Evolutionary conservation across 2,888 invertebrate genomes (phyloP).

Genomic region (Diarsia mendica): DNA sequence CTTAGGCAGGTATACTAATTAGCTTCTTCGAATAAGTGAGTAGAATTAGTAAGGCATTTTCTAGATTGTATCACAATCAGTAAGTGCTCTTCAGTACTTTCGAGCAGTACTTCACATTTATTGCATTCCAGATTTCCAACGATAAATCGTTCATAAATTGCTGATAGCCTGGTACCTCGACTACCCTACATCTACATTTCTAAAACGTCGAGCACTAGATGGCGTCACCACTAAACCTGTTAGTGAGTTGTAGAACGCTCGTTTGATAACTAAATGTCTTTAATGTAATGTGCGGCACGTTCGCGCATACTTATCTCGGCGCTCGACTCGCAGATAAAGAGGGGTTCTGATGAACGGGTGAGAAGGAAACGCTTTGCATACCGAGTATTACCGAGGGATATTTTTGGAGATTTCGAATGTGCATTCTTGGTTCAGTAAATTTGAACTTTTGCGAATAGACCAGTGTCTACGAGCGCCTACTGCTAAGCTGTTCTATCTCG

Average conservation of each 20-base stretch:
- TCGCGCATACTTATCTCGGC: constrained; percentile 54
- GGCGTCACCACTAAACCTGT: constrained; percentile 36
- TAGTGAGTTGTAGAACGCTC: constrained; percentile 53
- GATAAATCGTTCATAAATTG: too few species aligned
- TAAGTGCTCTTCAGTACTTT: too few species aligned
- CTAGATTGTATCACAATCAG: too few species aligned
- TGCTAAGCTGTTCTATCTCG: neutral
- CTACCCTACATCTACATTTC: neutral
- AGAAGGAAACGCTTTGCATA: neutral
- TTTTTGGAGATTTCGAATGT: neutral
- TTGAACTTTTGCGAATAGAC: neutral
- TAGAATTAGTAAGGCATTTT: too few species aligned
- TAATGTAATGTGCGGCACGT: constrained; percentile 60
- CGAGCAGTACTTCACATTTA: too few species aligned
- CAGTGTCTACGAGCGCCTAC: neutral
- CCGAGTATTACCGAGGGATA: too few species aligned
- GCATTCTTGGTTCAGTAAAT: neutral
- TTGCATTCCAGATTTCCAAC: too few species aligned
- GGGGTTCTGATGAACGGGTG: constrained; percentile 20
- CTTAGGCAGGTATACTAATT: too few species aligned
- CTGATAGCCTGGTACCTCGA: too few species aligned
- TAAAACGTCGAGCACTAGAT: constrained; percentile 11
- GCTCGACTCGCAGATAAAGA: constrained; percentile 41
- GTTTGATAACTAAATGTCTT: constrained; percentile 51
- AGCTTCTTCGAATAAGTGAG: too few species aligned